A percentile compares a stretch with the other conserved stretches of the same genome.
Conservation (phyloP, 1,140 invertebrate genomes). For the Cylas formicarius region DNA sequence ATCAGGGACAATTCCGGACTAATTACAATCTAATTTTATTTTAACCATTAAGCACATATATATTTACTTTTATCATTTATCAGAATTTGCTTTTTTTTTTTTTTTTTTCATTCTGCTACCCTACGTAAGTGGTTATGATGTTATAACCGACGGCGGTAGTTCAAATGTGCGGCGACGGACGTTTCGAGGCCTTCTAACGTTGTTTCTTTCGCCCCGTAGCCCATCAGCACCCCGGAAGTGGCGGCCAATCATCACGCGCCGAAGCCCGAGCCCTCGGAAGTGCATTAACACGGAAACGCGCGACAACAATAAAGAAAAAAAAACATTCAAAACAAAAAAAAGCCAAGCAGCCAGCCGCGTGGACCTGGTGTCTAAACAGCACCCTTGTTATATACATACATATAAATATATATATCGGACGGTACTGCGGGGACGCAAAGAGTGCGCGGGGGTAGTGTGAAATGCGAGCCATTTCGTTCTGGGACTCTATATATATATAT, state of each 20-base stretch:
- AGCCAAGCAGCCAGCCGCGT: constrained; percentile 1
- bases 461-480: too few relatives aligned
- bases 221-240: constrained; percentile 56
- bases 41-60: not conserved
- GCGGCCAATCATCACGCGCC: constrained; percentile 56
- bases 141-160: not conserved
- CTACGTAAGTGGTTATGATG: not conserved
- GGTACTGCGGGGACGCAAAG: too few relatives aligned
- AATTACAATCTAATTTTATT: constrained; percentile 16
- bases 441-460: too few relatives aligned
- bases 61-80: not conserved
- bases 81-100: too few relatives aligned
- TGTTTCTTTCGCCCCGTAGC: constrained; percentile 41
- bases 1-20: too few relatives aligned
- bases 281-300: constrained; percentile 42
- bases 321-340: constrained; percentile 4
- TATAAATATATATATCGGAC: too few relatives aligned
- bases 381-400: too few relatives aligned
- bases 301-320: not conserved
- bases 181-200: too few relatives aligned
- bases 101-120: constrained; percentile 6
- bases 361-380: too few relatives aligned
- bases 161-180: not conserved
- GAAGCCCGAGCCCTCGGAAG: constrained; percentile 52
- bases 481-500: too few relatives aligned